Percentiles rank a stretch among this genome's conserved stretches.
Evolutionary conservation across 2,888 invertebrate species (phyloP).

Genomic region (Scotopteryx bipunctaria): DNA sequence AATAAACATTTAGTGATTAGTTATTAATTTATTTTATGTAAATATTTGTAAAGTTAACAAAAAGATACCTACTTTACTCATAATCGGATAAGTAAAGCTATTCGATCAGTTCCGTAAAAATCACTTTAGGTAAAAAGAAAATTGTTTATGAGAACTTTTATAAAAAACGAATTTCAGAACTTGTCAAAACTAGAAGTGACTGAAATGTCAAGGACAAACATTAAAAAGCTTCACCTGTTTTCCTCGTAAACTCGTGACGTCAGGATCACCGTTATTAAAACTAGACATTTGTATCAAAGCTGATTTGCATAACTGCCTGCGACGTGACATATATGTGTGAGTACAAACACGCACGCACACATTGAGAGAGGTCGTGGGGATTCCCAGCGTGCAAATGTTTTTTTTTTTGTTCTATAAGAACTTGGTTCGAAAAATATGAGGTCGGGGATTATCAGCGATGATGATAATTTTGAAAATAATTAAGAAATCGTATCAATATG

Average conservation of each 20-base stretch:
- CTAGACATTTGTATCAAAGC: conserved; percentile 46
- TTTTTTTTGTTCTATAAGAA: conserved; percentile 39
- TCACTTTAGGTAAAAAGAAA: too few species aligned
- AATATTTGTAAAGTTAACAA: too few species aligned
- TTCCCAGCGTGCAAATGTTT: conserved; percentile 62
- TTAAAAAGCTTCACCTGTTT: conserved; percentile 27
- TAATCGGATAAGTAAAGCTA: too few species aligned
- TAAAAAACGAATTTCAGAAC: conserved; percentile 1
- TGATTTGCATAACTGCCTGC: conserved; percentile 46
- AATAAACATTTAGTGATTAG: too few species aligned
- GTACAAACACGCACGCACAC: conserved; percentile 32
- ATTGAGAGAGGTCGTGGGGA: conserved; percentile 52
- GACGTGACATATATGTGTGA: conserved; percentile 35
- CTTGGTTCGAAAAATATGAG: conserved; percentile 26
- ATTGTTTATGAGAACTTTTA: too few species aligned
- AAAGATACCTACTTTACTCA: too few species aligned
- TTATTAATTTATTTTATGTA: too few species aligned
- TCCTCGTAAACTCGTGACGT: conserved; percentile 34
- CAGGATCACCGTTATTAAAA: conserved; percentile 42
- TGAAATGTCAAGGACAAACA: conserved; percentile 28
- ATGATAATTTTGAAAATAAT: too few species aligned
- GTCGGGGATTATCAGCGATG: too few species aligned
- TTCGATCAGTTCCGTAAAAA: too few species aligned
- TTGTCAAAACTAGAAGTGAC: not conserved
- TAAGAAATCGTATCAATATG: too few species aligned